phyloP scores from a whole-genome alignment of 2,113 vertebrate genomes.

The Stomatorhinus ivindoensis region DNA sequence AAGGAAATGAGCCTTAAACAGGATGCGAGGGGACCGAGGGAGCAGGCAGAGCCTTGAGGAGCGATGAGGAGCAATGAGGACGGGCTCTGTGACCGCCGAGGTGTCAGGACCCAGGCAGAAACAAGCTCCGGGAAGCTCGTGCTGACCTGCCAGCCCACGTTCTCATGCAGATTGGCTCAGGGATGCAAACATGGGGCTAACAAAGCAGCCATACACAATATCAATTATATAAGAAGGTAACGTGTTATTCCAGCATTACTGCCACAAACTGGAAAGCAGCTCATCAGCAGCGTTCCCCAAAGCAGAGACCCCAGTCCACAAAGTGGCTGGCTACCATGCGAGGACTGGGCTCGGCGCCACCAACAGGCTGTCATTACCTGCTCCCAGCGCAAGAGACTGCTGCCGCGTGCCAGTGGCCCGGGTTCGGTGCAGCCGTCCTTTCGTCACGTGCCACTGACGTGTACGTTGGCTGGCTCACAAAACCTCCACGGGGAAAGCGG shows the following conservation, averaged over 20 bases:
- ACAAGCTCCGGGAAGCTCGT: neutral
- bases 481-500: neutral
- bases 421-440: neutral
- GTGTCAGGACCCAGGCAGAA: neutral
- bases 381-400: neutral
- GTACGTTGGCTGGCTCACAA: neutral
- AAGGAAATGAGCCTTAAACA: neutral
- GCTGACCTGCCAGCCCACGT: neutral
- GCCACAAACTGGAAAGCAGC: neutral
- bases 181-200: neutral
- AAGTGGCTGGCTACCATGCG: neutral
- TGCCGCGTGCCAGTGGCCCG: neutral
- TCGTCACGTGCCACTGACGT: neutral
- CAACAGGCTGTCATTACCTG: conserved; percentile 15
- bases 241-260: neutral
- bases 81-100: neutral
- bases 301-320: neutral
- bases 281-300: neutral
- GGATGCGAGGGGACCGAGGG: neutral
- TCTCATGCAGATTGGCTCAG: neutral
- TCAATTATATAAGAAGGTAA: neutral
- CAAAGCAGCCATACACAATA: neutral
- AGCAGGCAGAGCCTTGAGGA: neutral
- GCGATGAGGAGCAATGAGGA: neutral
- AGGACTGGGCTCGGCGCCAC: conserved; percentile 12